phyloP scores from a whole-genome alignment of 2,888 invertebrate species.

The Stictocephala bisonia region DNA sequence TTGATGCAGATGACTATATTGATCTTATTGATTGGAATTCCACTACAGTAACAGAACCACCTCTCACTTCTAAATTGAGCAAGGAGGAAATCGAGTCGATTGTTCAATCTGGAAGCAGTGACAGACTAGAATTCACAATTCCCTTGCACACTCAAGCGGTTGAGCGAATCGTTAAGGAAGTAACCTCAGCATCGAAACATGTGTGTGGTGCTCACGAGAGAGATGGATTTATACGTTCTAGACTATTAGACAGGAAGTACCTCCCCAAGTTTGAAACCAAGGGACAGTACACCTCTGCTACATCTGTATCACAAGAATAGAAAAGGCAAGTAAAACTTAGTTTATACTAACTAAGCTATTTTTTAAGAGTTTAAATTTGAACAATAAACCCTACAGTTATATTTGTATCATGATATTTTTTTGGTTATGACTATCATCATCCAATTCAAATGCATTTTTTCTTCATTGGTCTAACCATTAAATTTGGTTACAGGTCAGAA shows the following conservation, averaged over 20 bases:
- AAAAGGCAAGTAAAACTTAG: too few species aligned
- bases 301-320: too few species aligned
- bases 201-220: not conserved
- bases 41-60: not conserved
- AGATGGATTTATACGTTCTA: not conserved
- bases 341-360: too few species aligned
- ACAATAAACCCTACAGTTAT: too few species aligned
- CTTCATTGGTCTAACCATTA: too few species aligned
- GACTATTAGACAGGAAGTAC: not conserved
- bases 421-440: too few species aligned
- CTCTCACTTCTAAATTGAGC: not conserved
- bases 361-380: too few species aligned
- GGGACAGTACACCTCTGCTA: not conserved
- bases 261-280: not conserved
- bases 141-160: not conserved
- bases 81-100: not conserved
- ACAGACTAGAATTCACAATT: not conserved
- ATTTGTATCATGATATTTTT: too few species aligned
- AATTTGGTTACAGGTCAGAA: too few species aligned
- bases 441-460: too few species aligned
- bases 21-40: conserved; percentile 13
- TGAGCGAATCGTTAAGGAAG: not conserved
- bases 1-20: conserved; percentile 3
- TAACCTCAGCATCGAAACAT: not conserved
- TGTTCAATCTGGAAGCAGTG: not conserved